Percentiles rank a stretch among this genome's conserved stretches.
Evolutionary conservation across 64 coral and sea anemone genomes (phyloP).

Genomic region (Montipora sp.): DNA sequence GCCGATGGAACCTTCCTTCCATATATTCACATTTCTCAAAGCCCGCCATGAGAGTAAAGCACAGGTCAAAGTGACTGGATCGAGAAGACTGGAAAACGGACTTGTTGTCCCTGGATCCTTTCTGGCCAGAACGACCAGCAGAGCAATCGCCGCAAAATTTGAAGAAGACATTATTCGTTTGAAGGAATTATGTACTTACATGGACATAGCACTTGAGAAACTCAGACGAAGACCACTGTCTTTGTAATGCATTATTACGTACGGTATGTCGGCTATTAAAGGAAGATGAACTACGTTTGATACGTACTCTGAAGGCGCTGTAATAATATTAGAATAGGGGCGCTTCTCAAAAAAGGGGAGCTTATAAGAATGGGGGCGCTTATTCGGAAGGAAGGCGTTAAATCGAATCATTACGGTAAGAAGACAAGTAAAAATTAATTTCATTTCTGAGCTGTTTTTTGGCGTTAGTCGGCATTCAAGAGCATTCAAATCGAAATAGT

Average conservation of each 20-base stretch:
- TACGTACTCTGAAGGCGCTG: background rate
- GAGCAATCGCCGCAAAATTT: conserved; percentile 64
- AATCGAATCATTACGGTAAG: no score
- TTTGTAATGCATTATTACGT: conserved; percentile 60
- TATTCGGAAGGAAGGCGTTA: no score
- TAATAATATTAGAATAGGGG: background rate
- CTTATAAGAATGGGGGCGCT: no score
- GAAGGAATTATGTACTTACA: conserved; percentile 73
- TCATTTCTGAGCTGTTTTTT: no score
- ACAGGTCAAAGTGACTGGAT: conserved; percentile 64
- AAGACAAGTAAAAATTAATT: no score
- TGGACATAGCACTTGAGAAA: conserved; percentile 53
- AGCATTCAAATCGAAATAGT: no score
- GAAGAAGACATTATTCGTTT: conserved; percentile 71
- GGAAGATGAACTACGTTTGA: background rate
- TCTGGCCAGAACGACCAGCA: conserved; percentile 49
- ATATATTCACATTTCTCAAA: conserved; percentile 68
- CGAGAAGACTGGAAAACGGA: conserved; percentile 56
- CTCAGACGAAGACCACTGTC: conserved; percentile 41
- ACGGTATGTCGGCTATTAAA: conserved; percentile 9
- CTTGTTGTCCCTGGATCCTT: conserved; percentile 57
- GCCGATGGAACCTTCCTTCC: conserved; percentile 80
- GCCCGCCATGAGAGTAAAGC: conserved; percentile 53
- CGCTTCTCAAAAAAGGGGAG: no score
- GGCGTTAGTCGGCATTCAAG: no score